phyloP scores from a whole-genome alignment of 2,888 invertebrate genomes.

The Apotomis capreana region DNA sequence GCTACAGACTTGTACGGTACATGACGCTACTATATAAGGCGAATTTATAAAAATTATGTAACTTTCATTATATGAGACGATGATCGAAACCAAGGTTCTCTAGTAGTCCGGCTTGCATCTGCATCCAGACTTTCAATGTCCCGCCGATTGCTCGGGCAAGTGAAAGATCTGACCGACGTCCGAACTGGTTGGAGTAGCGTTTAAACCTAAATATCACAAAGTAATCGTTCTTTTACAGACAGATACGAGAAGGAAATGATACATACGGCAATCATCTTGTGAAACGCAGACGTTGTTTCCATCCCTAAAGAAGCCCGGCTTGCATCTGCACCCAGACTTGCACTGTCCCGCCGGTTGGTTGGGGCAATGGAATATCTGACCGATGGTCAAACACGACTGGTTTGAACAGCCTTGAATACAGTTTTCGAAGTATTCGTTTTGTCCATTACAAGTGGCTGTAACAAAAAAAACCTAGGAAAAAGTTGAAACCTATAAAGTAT shows the following conservation, averaged over 20 bases:
- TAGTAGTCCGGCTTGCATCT: slow-evolving; percentile 38
- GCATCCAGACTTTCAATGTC: slow-evolving; percentile 12
- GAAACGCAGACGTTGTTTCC: slow-evolving; percentile 28
- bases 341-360: background rate
- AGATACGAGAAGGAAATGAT: no score
- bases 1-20: no score
- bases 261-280: no score
- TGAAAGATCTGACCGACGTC: slow-evolving; percentile 8
- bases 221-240: no score
- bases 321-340: slow-evolving; percentile 10
- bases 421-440: slow-evolving; percentile 53
- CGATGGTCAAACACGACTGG: slow-evolving; percentile 2
- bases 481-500: background rate
- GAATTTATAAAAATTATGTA: no score
- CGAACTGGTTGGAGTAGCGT: background rate
- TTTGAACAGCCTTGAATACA: slow-evolving; percentile 3
- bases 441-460: slow-evolving; percentile 52
- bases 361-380: slow-evolving; percentile 1
- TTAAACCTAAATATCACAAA: background rate
- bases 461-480: background rate
- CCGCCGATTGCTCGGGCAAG: background rate
- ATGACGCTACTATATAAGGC: no score
- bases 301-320: slow-evolving; percentile 43
- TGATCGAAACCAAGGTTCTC: slow-evolving; percentile 46
- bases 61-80: slow-evolving; percentile 50